Evolutionary conservation across 2,888 invertebrate species (phyloP).

Genomic region (Drosophila dives): DNA sequence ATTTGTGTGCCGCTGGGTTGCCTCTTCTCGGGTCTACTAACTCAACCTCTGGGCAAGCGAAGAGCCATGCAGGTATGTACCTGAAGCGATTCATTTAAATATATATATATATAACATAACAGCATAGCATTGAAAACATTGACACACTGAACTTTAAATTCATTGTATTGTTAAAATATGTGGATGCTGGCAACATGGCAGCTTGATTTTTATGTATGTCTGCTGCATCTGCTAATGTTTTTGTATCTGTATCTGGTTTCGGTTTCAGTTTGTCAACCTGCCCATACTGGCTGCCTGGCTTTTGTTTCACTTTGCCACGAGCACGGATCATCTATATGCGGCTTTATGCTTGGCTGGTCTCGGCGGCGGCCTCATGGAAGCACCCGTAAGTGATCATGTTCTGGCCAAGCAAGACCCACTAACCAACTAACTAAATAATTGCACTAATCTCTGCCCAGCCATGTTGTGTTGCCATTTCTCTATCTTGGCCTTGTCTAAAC

Average conservation of each 20-base stretch:
- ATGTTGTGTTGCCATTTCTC: conserved; percentile 14
- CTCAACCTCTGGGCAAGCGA: conserved; percentile 90
- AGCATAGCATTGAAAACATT: conserved; percentile 35
- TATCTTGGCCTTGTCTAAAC: conserved; percentile 33
- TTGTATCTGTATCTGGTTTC: conserved; percentile 12
- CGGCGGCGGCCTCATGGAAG: conserved; percentile 92
- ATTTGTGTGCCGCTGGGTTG: conserved; percentile 93
- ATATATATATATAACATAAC: background rate
- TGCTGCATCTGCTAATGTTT: background rate
- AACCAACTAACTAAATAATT: conserved; percentile 33
- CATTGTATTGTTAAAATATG: conserved; percentile 55
- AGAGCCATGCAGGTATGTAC: conserved; percentile 89
- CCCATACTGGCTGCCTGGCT: conserved; percentile 92
- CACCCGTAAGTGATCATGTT: conserved; percentile 87
- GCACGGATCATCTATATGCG: conserved; percentile 88
- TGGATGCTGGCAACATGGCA: conserved; percentile 20
- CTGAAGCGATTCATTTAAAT: background rate
- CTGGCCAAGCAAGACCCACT: conserved; percentile 7
- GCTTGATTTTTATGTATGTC: conserved; percentile 11
- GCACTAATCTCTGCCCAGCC: conserved; percentile 8
- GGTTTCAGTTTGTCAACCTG: conserved; percentile 87
- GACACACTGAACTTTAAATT: conserved; percentile 56
- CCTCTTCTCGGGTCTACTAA: conserved; percentile 89
- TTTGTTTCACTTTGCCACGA: conserved; percentile 88
- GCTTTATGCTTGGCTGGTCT: conserved; percentile 90